These are phyloP conservation scores for Pachycephus smyrnensis DNA, from an alignment of 2,888 invertebrate species.

Conservation along the genomic window DNA sequence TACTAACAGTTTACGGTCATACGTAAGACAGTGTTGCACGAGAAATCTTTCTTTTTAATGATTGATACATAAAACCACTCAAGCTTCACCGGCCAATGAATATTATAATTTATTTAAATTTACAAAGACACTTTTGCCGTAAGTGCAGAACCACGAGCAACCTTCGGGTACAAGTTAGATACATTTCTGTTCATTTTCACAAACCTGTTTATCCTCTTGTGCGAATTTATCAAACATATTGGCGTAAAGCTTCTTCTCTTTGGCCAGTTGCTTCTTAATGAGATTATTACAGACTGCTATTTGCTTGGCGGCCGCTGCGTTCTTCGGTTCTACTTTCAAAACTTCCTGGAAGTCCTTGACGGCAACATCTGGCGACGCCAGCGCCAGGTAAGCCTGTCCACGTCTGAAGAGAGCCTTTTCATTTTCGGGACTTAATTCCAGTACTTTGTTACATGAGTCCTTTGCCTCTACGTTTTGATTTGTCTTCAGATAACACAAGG, in stretches of 20 bases:
- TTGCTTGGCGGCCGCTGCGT: slow-evolving; percentile 88
- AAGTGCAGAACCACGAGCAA: too few species aligned
- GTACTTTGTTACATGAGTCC: slow-evolving; percentile 81
- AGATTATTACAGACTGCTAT: slow-evolving; percentile 78
- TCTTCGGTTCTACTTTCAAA: slow-evolving; percentile 83
- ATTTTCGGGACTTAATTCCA: slow-evolving; percentile 80
- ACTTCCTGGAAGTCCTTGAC: slow-evolving; percentile 82
- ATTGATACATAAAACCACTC: too few species aligned
- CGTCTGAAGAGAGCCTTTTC: slow-evolving; percentile 92
- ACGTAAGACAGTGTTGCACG: too few species aligned
- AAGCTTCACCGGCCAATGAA: neutral
- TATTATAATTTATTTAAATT: neutral
- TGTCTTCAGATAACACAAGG: slow-evolving; percentile 83
- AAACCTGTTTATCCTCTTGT: slow-evolving; percentile 77
- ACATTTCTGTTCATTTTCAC: slow-evolving; percentile 37
- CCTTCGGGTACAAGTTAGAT: too few species aligned
- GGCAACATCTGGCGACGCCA: slow-evolving; percentile 84
- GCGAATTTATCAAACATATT: slow-evolving; percentile 97
- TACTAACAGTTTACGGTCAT: slow-evolving; percentile 52
- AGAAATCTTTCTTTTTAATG: too few species aligned
- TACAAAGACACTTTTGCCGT: neutral
- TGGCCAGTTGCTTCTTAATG: slow-evolving; percentile 80
- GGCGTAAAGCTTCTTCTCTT: slow-evolving; percentile 89
- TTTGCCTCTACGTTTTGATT: slow-evolving; percentile 80
- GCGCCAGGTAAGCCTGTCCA: slow-evolving; percentile 82